Conservation (phyloP, 2,113 vertebrate species). For the Pangasianodon hypophthalmus region DNA sequence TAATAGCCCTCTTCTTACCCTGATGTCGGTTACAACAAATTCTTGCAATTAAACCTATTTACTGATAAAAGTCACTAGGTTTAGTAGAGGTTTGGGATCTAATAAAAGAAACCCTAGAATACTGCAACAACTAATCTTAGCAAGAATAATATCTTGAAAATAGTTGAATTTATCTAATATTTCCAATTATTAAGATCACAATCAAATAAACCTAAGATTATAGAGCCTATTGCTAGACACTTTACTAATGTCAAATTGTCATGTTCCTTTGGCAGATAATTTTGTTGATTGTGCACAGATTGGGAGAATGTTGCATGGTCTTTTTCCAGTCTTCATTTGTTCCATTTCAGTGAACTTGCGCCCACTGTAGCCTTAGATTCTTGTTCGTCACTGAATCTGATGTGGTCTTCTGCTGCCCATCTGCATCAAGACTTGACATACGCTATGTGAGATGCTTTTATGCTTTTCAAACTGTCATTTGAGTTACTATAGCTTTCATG, state of each 20-base stretch:
- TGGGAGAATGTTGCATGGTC: background rate
- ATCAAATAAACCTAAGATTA: background rate
- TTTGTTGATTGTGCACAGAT: background rate
- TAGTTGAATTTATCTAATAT: background rate
- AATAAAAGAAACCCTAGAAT: conserved; percentile 43
- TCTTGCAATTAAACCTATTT: conserved; percentile 54
- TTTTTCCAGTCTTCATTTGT: background rate
- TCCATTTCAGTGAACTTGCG: background rate
- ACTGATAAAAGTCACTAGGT: conserved; percentile 46
- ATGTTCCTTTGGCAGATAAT: background rate
- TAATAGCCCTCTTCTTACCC: conserved; percentile 30
- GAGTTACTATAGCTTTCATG: background rate
- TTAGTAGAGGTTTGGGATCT: conserved; percentile 34
- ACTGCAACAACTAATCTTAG: background rate
- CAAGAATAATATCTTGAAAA: background rate
- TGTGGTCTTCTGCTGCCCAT: background rate
- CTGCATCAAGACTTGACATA: background rate
- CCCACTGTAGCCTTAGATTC: background rate
- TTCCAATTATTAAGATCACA: background rate
- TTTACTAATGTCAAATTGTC: background rate
- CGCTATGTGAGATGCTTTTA: background rate
- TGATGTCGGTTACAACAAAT: conserved; percentile 29
- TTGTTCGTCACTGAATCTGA: background rate
- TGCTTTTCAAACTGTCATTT: background rate
- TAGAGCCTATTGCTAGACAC: background rate